A percentile compares a stretch with the other conserved stretches of the same genome.
phyloP scores from a whole-genome alignment of 2,113 vertebrate species.

The Stictonetta naevosa region DNA sequence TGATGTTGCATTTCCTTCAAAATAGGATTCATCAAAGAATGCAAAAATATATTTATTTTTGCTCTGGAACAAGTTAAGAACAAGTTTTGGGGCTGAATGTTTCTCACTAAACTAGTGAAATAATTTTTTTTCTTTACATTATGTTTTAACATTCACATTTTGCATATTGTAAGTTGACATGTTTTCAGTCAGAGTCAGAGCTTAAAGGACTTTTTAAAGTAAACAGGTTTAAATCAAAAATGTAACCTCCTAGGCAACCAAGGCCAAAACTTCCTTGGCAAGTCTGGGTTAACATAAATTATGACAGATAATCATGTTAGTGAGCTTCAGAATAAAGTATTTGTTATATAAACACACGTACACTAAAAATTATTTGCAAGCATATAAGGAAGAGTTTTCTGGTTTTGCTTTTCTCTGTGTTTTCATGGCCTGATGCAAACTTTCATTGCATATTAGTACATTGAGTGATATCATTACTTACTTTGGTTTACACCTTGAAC shows the following conservation, averaged over 20 bases:
- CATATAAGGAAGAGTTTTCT: background rate
- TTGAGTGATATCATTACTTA: background rate
- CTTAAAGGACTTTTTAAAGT: background rate
- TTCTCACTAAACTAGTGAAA: background rate
- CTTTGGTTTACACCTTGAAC: background rate
- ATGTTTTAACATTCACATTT: background rate
- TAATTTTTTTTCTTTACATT: background rate
- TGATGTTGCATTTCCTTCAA: constrained; percentile 19
- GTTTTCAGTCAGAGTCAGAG: too few species aligned
- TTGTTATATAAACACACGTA: background rate
- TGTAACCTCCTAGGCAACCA: background rate
- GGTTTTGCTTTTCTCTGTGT: background rate
- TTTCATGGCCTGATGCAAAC: background rate
- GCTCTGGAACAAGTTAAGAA: background rate
- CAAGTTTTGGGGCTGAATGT: background rate
- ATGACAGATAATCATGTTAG: background rate
- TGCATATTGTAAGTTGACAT: background rate
- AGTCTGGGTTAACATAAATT: background rate
- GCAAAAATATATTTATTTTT: constrained; percentile 16
- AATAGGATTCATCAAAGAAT: background rate
- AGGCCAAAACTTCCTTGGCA: background rate
- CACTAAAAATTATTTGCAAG: background rate
- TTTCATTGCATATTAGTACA: background rate
- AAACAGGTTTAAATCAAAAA: background rate
- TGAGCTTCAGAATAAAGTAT: background rate